These are phyloP conservation scores for Andrena fulva DNA, from an alignment of 2,888 invertebrate genomes.

Conservation along the genomic window DNA sequence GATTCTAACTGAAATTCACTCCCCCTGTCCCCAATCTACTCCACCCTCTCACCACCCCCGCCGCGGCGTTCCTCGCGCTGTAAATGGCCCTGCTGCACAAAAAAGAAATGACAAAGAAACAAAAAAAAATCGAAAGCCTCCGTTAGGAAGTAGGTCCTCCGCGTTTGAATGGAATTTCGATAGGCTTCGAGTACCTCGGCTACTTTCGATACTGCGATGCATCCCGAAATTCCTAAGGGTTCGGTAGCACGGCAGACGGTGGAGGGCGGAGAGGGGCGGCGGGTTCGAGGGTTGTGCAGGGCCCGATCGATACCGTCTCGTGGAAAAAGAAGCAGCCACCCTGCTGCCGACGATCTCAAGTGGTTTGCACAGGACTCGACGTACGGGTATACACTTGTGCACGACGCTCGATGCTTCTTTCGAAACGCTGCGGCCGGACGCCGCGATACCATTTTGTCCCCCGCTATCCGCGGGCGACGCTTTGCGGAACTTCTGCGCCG, in stretches of 20 bases:
- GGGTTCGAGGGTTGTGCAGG: not conserved
- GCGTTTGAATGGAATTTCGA: constrained; percentile 36
- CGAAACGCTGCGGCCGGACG: constrained; percentile 7
- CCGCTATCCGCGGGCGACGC: no score
- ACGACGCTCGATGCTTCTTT: constrained; percentile 3
- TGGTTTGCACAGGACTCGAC: constrained; percentile 49
- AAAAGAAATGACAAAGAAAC: not conserved
- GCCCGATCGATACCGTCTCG: constrained; percentile 64
- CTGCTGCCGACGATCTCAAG: constrained; percentile 56
- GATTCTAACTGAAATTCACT: no score
- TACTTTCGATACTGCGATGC: constrained; percentile 48
- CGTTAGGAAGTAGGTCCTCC: constrained; percentile 23
- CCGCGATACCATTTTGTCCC: not conserved
- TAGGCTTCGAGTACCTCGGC: constrained; percentile 30
- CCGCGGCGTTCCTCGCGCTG: no score
- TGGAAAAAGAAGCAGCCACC: constrained; percentile 59
- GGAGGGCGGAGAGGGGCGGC: not conserved
- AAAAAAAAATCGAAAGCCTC: not conserved
- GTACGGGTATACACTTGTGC: not conserved
- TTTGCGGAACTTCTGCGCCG: no score
- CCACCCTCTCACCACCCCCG: no score
- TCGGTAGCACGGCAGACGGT: constrained; percentile 32
- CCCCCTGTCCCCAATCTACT: no score
- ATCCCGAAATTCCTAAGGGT: constrained; percentile 59
- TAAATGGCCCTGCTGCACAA: not conserved